These are phyloP conservation scores for Synanthedon andrenaeformis DNA, from an alignment of 2,888 invertebrate species.

Conservation along the genomic window DNA sequence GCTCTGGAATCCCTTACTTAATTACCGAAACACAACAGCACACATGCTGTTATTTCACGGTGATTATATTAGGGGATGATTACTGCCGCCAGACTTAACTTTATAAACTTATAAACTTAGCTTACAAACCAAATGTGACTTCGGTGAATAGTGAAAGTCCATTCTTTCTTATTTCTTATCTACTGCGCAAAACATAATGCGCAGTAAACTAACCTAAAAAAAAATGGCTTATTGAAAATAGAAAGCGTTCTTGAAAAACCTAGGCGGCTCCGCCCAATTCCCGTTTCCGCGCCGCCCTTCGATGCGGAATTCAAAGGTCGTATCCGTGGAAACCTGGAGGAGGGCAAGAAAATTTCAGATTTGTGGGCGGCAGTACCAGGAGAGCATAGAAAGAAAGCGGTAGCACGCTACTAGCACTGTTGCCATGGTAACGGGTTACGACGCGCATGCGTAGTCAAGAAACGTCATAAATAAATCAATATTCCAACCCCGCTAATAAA, in stretches of 20 bases:
- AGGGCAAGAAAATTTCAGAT: constrained; percentile 6
- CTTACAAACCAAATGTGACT: too few relatives aligned
- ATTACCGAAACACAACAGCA: too few relatives aligned
- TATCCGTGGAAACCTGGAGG: constrained; percentile 45
- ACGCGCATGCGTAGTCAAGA: background rate
- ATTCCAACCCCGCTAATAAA: too few relatives aligned
- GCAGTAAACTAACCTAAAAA: constrained; percentile 18
- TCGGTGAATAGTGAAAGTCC: too few relatives aligned
- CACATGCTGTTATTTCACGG: too few relatives aligned
- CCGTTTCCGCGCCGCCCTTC: constrained; percentile 37
- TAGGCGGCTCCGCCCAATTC: background rate
- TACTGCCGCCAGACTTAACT: too few relatives aligned
- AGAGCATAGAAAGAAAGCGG: background rate
- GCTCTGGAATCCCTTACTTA: too few relatives aligned
- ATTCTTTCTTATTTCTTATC: background rate
- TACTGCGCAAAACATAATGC: constrained; percentile 36
- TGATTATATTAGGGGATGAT: too few relatives aligned
- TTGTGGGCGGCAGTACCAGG: constrained; percentile 7
- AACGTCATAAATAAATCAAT: too few relatives aligned
- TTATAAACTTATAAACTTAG: too few relatives aligned
- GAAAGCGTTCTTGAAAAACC: background rate
- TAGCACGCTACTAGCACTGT: background rate
- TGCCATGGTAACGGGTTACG: background rate
- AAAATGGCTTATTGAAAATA: background rate
- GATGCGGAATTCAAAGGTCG: constrained; percentile 42